phyloP scores from a whole-genome alignment of 2,888 invertebrate species.

The Phyto melanocephala region DNA sequence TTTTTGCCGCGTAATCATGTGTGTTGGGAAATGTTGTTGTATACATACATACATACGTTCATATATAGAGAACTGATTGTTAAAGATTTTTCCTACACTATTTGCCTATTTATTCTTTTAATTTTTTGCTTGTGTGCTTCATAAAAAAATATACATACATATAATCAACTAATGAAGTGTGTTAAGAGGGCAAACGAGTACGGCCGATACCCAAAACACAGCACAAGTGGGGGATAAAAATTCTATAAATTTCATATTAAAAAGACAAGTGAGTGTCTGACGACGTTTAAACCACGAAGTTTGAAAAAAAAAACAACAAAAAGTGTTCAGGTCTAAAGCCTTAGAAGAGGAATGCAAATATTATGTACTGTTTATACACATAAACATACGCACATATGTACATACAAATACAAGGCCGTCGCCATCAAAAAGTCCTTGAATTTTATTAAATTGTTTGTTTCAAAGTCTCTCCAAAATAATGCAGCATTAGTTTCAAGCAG shows the following conservation, averaged over 20 bases:
- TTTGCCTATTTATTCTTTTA: constrained; percentile 3
- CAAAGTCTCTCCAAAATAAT: constrained; percentile 43
- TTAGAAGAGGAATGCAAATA: constrained; percentile 41
- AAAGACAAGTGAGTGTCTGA: constrained; percentile 57
- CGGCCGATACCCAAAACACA: constrained; percentile 40
- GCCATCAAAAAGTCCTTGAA: constrained; percentile 63
- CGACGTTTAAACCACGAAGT: constrained; percentile 59
- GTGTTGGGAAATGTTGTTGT: constrained; percentile 15
- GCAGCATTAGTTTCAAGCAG: constrained; percentile 49
- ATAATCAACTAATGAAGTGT: constrained; percentile 74
- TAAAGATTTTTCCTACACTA: constrained; percentile 12
- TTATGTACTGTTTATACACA: not conserved
- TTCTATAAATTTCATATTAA: constrained; percentile 6
- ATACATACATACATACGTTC: not conserved
- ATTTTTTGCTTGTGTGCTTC: constrained; percentile 1
- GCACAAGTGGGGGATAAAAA: not conserved
- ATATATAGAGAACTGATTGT: not conserved
- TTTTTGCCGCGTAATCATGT: constrained; percentile 55
- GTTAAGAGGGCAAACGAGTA: constrained; percentile 75
- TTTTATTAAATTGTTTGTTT: constrained; percentile 59
- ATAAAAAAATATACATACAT: not conserved
- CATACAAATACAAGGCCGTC: constrained; percentile 53
- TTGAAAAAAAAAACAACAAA: not conserved
- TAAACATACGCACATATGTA: not conserved
- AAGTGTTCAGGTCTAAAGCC: constrained; percentile 52